Conservation (phyloP, 2,113 vertebrate species). For the Coturnix japonica region DNA sequence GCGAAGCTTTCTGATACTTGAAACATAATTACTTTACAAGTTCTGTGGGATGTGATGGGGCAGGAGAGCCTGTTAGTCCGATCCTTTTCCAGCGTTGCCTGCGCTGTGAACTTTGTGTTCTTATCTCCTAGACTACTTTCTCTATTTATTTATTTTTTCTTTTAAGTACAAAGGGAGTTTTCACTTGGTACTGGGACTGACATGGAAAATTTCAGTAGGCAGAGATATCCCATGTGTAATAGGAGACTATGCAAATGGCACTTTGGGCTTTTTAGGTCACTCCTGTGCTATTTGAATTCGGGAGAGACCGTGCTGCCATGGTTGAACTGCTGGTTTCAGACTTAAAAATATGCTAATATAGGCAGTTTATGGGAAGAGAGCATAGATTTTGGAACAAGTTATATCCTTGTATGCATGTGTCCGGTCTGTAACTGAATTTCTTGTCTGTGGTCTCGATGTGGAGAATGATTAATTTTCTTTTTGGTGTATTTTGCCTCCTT, state of each 20-base stretch:
- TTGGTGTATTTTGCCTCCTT: neutral
- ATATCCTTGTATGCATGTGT: neutral
- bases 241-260: rapidly evolving
- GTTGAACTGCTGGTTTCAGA: neutral
- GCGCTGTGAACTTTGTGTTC: neutral
- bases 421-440: neutral
- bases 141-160: neutral
- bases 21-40: neutral
- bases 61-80: neutral
- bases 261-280: neutral
- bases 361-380: neutral
- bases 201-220: neutral
- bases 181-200: neutral
- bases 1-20: neutral
- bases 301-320: neutral
- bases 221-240: neutral
- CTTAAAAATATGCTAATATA: neutral
- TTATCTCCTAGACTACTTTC: neutral
- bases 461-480: neutral
- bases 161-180: neutral
- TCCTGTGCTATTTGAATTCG: neutral
- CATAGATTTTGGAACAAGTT: neutral
- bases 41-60: neutral
- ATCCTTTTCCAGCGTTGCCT: neutral
- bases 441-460: rapidly evolving